These are phyloP conservation scores for Autographa gamma DNA, from an alignment of 2,888 invertebrate genomes.

Conservation along the genomic window DNA sequence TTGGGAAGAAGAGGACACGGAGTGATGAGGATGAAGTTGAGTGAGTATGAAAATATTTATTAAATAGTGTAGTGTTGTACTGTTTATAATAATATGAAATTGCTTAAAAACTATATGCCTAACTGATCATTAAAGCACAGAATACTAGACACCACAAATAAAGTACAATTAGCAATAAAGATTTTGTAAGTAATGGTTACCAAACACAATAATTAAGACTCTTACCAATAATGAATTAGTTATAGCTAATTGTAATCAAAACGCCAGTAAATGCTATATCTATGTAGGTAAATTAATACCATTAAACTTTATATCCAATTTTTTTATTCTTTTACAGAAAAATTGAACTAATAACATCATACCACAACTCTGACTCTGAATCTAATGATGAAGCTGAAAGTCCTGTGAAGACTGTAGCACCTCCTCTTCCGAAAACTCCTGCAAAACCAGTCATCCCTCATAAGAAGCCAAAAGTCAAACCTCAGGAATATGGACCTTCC, in stretches of 20 bases:
- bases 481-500: constrained; percentile 75
- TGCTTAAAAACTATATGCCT: too few species aligned
- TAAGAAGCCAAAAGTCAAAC: constrained; percentile 75
- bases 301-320: background rate
- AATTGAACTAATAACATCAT: constrained; percentile 89
- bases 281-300: background rate
- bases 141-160: too few species aligned
- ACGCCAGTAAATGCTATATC: too few species aligned
- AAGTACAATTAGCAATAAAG: too few species aligned
- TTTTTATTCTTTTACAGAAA: constrained; percentile 74
- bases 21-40: constrained; percentile 79
- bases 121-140: too few species aligned
- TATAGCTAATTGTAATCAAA: too few species aligned
- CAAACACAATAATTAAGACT: too few species aligned
- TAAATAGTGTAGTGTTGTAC: too few species aligned
- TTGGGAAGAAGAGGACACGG: constrained; percentile 63
- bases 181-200: too few species aligned
- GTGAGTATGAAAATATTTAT: constrained; percentile 65
- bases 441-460: constrained; percentile 52
- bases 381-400: constrained; percentile 84
- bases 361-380: constrained; percentile 87
- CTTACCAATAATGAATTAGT: too few species aligned
- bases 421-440: constrained; percentile 51
- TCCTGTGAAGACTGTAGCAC: constrained; percentile 58
- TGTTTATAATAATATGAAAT: too few species aligned